phyloP scores from a whole-genome alignment of 2,797 vertebrate genomes.

The Darevskia nairensis region DNA sequence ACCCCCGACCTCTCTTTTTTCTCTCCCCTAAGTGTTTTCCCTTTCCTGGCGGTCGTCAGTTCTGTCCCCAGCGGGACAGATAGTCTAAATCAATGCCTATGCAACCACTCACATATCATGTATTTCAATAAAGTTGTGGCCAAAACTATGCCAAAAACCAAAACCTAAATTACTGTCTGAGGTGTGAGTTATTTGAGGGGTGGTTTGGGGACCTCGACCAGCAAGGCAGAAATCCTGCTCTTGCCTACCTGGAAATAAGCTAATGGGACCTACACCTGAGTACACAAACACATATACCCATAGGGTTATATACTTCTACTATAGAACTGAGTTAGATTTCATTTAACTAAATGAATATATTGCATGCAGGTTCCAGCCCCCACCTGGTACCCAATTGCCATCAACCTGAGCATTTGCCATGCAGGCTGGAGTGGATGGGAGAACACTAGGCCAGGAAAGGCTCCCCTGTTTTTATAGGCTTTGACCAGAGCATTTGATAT shows the following conservation, averaged over 20 bases:
- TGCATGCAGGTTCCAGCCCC: neutral
- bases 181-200: no score
- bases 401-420: neutral
- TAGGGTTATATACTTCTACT: neutral
- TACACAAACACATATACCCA: neutral
- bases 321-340: neutral
- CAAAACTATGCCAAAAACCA: no score
- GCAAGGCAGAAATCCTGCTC: conserved; percentile 27
- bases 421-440: neutral
- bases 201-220: no score
- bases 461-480: conserved; percentile 13
- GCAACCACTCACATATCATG: no score
- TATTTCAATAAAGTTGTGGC: no score
- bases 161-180: no score
- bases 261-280: neutral
- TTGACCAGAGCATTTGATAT: conserved; percentile 48
- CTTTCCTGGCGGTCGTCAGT: no score
- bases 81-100: no score
- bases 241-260: neutral
- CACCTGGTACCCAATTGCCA: neutral
- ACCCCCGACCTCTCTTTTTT: no score
- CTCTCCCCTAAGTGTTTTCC: no score
- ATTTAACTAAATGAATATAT: neutral
- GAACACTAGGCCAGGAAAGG: neutral
- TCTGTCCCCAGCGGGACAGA: no score